Conservation (phyloP, 2,888 invertebrate species). For the Leuctra nigra region DNA sequence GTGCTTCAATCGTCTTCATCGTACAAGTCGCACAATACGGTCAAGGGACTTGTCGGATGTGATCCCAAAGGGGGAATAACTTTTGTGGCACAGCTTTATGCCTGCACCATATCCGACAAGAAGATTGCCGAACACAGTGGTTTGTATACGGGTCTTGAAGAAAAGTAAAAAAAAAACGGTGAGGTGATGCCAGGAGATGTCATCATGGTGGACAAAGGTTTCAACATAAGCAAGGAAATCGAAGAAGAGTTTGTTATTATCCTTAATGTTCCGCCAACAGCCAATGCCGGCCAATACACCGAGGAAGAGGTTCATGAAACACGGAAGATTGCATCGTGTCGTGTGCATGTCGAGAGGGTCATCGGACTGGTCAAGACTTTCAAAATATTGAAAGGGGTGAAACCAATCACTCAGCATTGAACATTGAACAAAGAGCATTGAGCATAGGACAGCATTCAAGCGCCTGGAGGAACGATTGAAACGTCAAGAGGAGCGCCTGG, state of each 20-base stretch:
- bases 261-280: slow-evolving; percentile 9
- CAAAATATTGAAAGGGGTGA: not conserved
- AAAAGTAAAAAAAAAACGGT: not conserved
- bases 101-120: slow-evolving; percentile 9
- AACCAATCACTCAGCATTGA: not conserved
- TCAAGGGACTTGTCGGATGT: slow-evolving; percentile 15
- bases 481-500: too few species aligned
- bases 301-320: slow-evolving; percentile 5
- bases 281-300: not conserved
- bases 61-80: slow-evolving; percentile 5
- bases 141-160: slow-evolving; percentile 3
- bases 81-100: slow-evolving; percentile 5
- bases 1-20: slow-evolving; percentile 11
- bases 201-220: slow-evolving; percentile 14
- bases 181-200: slow-evolving; percentile 10
- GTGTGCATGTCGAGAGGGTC: not conserved
- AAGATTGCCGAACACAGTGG: slow-evolving; percentile 6
- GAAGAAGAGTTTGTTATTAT: not conserved
- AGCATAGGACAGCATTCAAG: too few species aligned
- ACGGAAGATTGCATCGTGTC: not conserved
- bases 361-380: not conserved
- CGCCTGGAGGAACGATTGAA: too few species aligned
- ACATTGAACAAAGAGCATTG: too few species aligned
- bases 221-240: slow-evolving; percentile 4
- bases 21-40: slow-evolving; percentile 11